These are phyloP conservation scores for Gracilinanus agilis DNA, from an alignment of 2,113 vertebrate genomes.

Conservation along the genomic window DNA sequence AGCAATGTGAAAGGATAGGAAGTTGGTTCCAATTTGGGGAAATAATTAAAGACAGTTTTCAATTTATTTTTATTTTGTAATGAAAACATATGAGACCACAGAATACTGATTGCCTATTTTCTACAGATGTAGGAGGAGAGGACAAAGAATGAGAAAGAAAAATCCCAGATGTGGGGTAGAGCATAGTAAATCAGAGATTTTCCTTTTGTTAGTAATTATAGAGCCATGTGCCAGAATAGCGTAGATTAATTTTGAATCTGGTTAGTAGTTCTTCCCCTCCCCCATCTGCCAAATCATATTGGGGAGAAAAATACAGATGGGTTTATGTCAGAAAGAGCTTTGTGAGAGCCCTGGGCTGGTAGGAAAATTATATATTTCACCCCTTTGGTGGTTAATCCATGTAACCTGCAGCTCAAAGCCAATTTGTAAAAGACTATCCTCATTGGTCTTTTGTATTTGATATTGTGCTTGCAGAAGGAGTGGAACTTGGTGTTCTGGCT, in stretches of 20 bases:
- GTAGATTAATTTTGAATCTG: neutral
- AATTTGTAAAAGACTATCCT: neutral
- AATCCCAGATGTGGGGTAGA: neutral
- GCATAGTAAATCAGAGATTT: neutral
- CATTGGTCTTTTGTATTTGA: neutral
- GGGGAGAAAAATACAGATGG: neutral
- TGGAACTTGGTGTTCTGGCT: neutral
- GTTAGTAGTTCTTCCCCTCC: neutral
- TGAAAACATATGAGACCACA: neutral
- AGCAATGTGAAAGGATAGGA: neutral
- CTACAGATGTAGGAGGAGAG: neutral
- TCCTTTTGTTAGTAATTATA: neutral
- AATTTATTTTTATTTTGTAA: neutral
- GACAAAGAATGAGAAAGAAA: neutral
- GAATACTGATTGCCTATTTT: conserved; percentile 2
- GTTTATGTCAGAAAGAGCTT: neutral
- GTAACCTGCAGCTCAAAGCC: neutral
- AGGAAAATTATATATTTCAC: neutral
- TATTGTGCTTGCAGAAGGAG: neutral
- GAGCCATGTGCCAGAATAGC: neutral
- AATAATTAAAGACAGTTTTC: neutral
- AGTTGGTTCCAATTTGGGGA: neutral
- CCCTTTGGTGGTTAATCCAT: neutral
- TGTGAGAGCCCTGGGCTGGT: neutral
- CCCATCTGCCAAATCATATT: neutral